These are phyloP conservation scores for Siphlonurus alternatus DNA, from an alignment of 2,888 invertebrate species.

Conservation along the genomic window DNA sequence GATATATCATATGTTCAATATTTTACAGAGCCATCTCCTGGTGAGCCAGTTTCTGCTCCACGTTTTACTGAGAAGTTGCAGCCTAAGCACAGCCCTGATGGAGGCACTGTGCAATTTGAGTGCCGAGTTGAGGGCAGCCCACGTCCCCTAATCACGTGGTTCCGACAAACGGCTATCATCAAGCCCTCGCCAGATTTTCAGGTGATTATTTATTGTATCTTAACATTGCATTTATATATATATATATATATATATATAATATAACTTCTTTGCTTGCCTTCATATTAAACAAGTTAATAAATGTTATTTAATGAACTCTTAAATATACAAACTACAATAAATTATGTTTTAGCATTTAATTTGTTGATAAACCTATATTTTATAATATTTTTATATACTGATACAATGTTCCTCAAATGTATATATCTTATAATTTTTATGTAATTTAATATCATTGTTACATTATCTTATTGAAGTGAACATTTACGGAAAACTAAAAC, in stretches of 20 bases:
- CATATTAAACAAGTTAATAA: not conserved
- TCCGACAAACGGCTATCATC: slow-evolving; percentile 81
- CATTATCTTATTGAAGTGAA: no score
- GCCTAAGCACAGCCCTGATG: slow-evolving; percentile 74
- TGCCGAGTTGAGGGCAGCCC: slow-evolving; percentile 93
- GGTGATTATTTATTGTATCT: slow-evolving; percentile 20
- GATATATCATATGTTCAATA: not conserved
- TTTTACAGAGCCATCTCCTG: slow-evolving; percentile 53
- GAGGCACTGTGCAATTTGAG: slow-evolving; percentile 88
- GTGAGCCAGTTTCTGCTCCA: slow-evolving; percentile 65
- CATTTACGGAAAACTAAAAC: no score
- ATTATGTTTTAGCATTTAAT: no score
- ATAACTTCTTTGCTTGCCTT: not conserved
- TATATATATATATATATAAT: not conserved
- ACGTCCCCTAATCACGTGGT: slow-evolving; percentile 93
- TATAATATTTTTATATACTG: no score
- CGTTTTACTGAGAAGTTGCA: slow-evolving; percentile 71
- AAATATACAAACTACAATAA: no score
- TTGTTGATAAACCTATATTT: no score
- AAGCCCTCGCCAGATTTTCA: slow-evolving; percentile 83
- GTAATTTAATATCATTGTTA: no score
- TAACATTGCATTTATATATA: not conserved
- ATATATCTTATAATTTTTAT: no score
- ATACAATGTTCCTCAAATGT: no score
- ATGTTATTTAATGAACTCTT: no score